A percentile compares a stretch with the other conserved stretches of the same genome.
phyloP scores from a whole-genome alignment of 2,113 vertebrate genomes.

The Pterophyllum scalare region DNA sequence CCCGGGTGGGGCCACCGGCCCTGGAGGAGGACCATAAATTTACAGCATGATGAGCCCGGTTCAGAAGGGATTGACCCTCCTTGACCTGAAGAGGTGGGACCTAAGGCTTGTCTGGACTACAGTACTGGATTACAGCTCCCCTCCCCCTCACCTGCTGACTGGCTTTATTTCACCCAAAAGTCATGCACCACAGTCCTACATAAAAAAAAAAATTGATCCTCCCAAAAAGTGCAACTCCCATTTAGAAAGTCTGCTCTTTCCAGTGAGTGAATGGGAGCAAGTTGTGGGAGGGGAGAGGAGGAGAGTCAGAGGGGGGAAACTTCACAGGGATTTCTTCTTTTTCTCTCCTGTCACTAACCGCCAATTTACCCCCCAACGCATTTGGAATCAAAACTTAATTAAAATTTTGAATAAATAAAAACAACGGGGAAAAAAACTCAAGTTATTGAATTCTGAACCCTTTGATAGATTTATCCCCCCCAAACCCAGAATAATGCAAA shows the following conservation, averaged over 20 bases:
- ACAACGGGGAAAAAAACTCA: slow-evolving; percentile 57
- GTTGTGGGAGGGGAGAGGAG: slow-evolving; percentile 17
- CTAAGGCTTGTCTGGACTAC: slow-evolving; percentile 12
- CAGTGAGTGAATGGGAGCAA: slow-evolving; percentile 33
- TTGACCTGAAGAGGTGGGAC: slow-evolving; percentile 41
- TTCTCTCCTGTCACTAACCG: slow-evolving; percentile 57
- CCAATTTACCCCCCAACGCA: slow-evolving; percentile 68
- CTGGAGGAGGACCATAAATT: slow-evolving; percentile 30
- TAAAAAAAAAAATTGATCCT: slow-evolving; percentile 8
- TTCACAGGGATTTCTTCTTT: slow-evolving; percentile 67
- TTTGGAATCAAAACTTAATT: slow-evolving; percentile 79
- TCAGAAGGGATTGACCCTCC: slow-evolving; percentile 56
- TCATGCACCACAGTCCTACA: background rate
- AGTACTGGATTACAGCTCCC: background rate
- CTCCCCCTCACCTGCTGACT: slow-evolving; percentile 5
- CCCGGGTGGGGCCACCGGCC: slow-evolving; percentile 17
- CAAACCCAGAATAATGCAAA: slow-evolving; percentile 82
- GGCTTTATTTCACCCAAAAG: slow-evolving; percentile 1
- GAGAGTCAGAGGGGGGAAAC: slow-evolving; percentile 11
- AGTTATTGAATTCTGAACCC: slow-evolving; percentile 82
- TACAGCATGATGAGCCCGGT: slow-evolving; percentile 50
- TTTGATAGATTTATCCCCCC: slow-evolving; percentile 85
- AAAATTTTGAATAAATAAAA: slow-evolving; percentile 83
- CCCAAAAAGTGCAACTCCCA: background rate
- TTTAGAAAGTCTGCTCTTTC: slow-evolving; percentile 37